A percentile compares a stretch with the other conserved stretches of the same genome.
phyloP scores from a whole-genome alignment of 2,888 invertebrate genomes.

The Hipparchia sbordonii region DNA sequence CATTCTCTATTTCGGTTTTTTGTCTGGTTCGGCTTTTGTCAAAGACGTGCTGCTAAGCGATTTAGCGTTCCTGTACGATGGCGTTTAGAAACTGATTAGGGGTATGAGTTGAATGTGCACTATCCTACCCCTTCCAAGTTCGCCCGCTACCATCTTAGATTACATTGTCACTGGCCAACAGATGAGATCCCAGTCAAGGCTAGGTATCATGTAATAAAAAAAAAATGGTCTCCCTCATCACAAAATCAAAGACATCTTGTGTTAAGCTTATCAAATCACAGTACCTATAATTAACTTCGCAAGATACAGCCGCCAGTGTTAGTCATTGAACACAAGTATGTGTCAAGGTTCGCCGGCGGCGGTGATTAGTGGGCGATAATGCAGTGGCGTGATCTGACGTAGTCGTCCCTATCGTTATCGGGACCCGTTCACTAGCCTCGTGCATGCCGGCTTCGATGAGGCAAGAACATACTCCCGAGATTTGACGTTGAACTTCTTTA shows the following conservation, averaged over 20 bases:
- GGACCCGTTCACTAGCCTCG: slow-evolving; percentile 33
- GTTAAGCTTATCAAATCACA: neutral
- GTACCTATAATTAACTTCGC: neutral
- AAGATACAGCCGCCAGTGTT: slow-evolving; percentile 5
- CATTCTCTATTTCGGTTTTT: too few species aligned
- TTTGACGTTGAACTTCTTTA: neutral
- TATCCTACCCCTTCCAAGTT: too few species aligned
- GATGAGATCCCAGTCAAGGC: too few species aligned
- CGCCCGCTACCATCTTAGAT: too few species aligned
- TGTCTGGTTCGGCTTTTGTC: too few species aligned
- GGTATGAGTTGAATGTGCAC: too few species aligned
- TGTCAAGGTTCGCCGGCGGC: slow-evolving; percentile 62
- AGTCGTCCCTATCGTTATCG: slow-evolving; percentile 27
- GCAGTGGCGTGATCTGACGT: slow-evolving; percentile 76
- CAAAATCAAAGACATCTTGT: neutral
- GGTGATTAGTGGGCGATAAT: slow-evolving; percentile 57
- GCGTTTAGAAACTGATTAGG: too few species aligned
- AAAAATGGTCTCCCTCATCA: neutral
- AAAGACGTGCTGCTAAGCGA: too few species aligned
- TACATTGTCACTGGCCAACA: too few species aligned
- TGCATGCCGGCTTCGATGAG: slow-evolving; percentile 2
- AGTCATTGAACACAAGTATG: slow-evolving; percentile 26
- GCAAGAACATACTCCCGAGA: neutral
- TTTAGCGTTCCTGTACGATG: too few species aligned
- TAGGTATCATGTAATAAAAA: too few species aligned